phyloP scores from a whole-genome alignment of 2,113 vertebrate genomes.

The Ctenomys sociabilis region DNA sequence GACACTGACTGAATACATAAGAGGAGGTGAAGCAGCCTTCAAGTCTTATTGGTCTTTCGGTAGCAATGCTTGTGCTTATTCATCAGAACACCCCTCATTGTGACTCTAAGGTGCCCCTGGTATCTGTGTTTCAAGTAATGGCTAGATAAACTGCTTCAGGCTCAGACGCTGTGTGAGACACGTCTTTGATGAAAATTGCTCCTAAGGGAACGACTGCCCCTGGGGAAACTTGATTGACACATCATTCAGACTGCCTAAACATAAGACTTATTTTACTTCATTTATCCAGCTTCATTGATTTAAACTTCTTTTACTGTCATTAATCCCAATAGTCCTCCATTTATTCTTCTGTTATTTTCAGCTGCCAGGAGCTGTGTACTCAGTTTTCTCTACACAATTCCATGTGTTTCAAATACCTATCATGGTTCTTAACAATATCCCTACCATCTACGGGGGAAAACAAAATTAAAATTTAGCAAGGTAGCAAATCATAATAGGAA shows the following conservation, averaged over 20 bases:
- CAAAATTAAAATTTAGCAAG: neutral
- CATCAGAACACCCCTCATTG: no score
- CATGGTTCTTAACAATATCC: neutral
- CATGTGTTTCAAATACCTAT: neutral
- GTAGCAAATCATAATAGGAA: neutral
- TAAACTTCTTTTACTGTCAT: neutral
- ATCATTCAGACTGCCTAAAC: neutral
- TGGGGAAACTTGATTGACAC: neutral
- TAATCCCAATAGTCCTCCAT: neutral
- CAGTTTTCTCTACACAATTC: neutral
- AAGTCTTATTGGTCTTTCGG: neutral
- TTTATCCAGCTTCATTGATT: neutral
- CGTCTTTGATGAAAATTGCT: neutral
- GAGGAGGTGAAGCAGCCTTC: neutral
- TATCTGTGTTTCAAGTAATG: neutral
- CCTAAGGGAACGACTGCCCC: neutral
- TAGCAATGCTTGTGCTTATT: neutral
- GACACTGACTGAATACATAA: neutral
- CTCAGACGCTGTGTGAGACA: neutral
- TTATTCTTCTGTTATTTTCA: neutral
- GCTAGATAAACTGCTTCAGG: neutral
- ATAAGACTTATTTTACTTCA: neutral
- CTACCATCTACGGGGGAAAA: neutral
- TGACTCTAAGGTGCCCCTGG: rapidly evolving
- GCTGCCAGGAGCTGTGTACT: neutral